phyloP scores from a whole-genome alignment of 2,113 vertebrate genomes.

The Laticauda laticaudata region DNA sequence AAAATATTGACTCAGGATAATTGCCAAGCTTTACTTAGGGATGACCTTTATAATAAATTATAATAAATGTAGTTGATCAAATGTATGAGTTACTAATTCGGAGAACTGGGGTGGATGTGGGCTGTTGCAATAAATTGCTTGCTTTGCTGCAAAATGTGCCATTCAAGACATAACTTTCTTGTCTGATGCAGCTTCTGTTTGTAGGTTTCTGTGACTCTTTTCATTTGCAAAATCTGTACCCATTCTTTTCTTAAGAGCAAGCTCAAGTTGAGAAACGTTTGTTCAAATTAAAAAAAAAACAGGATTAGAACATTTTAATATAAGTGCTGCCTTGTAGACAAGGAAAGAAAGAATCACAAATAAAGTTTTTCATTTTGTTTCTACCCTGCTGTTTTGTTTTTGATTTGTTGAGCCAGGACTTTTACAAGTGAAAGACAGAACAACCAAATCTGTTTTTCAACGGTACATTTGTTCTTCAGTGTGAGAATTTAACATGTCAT shows the following conservation, averaged over 20 bases:
- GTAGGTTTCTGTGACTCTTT: slow-evolving; percentile 2
- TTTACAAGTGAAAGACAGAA: neutral
- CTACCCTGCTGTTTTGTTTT: neutral
- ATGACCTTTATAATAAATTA: too few relatives aligned
- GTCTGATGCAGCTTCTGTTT: slow-evolving; percentile 44
- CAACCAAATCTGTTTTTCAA: neutral
- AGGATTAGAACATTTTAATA: slow-evolving; percentile 33
- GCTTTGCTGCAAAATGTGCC: slow-evolving; percentile 45
- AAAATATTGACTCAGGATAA: neutral
- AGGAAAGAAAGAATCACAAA: neutral
- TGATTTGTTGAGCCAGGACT: neutral
- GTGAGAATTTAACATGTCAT: neutral
- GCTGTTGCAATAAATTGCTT: slow-evolving; percentile 20
- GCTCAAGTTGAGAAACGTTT: slow-evolving; percentile 30
- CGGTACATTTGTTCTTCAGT: neutral
- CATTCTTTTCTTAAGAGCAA: slow-evolving; percentile 1
- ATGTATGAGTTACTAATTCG: slow-evolving; percentile 57
- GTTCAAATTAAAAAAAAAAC: slow-evolving; percentile 17
- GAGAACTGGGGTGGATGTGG: slow-evolving; percentile 33
- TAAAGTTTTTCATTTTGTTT: neutral
- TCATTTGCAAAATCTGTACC: slow-evolving; percentile 16
- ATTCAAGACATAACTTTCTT: slow-evolving; percentile 48
- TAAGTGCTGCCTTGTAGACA: slow-evolving; percentile 14
- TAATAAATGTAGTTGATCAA: slow-evolving; percentile 41
- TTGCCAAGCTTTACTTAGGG: slow-evolving; percentile 42